Conservation (phyloP, 2,113 vertebrate genomes). For the Pimephales promelas region DNA sequence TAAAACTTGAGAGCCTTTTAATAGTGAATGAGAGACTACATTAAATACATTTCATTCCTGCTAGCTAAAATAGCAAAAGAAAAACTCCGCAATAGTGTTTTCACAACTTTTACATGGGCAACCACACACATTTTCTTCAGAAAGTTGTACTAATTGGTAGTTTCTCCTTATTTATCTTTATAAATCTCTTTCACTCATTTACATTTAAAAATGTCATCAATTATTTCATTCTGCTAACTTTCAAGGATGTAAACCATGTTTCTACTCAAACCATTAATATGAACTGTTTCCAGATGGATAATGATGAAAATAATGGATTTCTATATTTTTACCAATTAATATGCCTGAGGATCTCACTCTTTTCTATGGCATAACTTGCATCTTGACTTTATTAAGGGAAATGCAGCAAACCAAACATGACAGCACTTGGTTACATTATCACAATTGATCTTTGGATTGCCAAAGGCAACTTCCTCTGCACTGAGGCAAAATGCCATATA, state of each 20-base stretch:
- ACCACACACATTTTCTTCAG: neutral
- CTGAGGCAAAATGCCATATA: conserved; percentile 22
- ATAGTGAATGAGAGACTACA: too few relatives aligned
- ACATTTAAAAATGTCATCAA: too few relatives aligned
- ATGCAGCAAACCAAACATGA: conserved; percentile 11
- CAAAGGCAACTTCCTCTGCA: conserved; percentile 24
- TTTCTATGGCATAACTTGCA: neutral
- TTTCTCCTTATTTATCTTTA: neutral
- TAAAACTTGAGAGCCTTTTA: too few relatives aligned
- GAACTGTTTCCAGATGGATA: neutral
- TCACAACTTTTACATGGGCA: too few relatives aligned
- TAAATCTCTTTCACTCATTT: neutral
- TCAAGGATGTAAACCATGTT: neutral
- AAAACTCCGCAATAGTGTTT: too few relatives aligned
- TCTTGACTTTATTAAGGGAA: neutral
- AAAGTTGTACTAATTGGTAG: neutral
- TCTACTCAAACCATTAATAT: neutral
- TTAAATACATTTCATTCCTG: too few relatives aligned
- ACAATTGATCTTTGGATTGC: neutral
- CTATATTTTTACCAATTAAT: neutral
- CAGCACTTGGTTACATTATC: neutral
- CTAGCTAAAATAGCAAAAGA: too few relatives aligned
- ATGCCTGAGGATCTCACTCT: conserved; percentile 1
- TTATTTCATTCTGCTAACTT: neutral
- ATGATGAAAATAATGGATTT: neutral